Evolutionary conservation across 2,888 invertebrate genomes (phyloP).

Genomic region (Marronus borbonicus): DNA sequence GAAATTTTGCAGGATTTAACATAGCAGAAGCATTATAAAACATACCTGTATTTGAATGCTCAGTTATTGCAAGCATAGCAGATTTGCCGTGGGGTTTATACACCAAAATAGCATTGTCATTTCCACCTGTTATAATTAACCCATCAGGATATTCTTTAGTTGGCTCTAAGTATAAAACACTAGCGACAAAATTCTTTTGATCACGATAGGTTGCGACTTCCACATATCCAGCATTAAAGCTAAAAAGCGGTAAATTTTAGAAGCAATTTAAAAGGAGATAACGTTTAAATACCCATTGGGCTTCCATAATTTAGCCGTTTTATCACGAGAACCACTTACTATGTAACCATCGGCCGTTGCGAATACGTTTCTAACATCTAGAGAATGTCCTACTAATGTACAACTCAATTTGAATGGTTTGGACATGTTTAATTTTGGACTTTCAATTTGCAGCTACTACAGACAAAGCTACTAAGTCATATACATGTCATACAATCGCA

Average conservation of each 20-base stretch:
- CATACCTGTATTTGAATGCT: constrained; percentile 82
- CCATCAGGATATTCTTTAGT: constrained; percentile 81
- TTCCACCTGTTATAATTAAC: constrained; percentile 89
- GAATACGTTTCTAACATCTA: constrained; percentile 88
- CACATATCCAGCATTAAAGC: constrained; percentile 76
- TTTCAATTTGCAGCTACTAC: background rate
- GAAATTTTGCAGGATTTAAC: constrained; percentile 21
- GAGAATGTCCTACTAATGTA: constrained; percentile 84
- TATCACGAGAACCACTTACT: constrained; percentile 91
- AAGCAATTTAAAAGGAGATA: constrained; percentile 44
- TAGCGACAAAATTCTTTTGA: constrained; percentile 89
- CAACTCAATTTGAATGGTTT: constrained; percentile 84
- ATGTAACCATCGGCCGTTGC: constrained; percentile 80
- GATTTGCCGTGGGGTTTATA: constrained; percentile 81
- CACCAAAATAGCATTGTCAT: constrained; percentile 87
- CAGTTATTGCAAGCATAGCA: constrained; percentile 80
- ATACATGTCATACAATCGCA: background rate
- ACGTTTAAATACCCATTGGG: constrained; percentile 76
- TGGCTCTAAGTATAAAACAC: constrained; percentile 84
- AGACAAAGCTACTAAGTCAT: background rate
- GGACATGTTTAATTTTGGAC: constrained; percentile 62
- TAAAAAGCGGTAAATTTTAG: constrained; percentile 62
- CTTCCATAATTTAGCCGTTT: constrained; percentile 90
- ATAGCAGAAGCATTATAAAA: constrained; percentile 2
- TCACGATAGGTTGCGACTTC: constrained; percentile 82